Evolutionary conservation across 2,113 vertebrate genomes (phyloP), one percentile per base, ranked within the genome.

Genomic region (Rhinoderma darwinii): DNA sequence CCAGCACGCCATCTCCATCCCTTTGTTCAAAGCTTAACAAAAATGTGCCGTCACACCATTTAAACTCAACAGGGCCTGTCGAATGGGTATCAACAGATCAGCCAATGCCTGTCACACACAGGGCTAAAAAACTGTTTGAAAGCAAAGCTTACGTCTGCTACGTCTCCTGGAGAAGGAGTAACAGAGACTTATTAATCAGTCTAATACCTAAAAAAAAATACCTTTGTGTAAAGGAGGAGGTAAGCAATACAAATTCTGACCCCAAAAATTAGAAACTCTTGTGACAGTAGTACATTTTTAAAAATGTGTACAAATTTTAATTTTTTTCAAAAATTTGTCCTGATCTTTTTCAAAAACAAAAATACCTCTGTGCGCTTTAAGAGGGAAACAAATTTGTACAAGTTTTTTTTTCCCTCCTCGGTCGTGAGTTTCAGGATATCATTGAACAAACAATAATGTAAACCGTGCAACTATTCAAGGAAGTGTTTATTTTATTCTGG

Each of bases 21-120:
- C 95, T 98, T 98, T 98, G 96, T 99, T 98, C 96, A 94, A 95
- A 96, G 97, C 97, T 97, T 97, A 98, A 98, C 97, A 96, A 98
- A 99, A 97, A 97, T 97, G 95, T 95, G 95, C 95, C 95, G 96
- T 97, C 96, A 97, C 97, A 97, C 96, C 95, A 95, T 95, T 97
- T 98, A 97, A 97, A 95, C 96, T 96, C 97, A 97, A 96, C 96
- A 96, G 94, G 92, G 96, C 96, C 96, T 96, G 96, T 97, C 96
- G 95, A 96, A 97, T 95, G 94, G 96, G 94, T 96, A 96, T 97
- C 97, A 97, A 95, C 96, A 95, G 94, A 94, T 95, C 95, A 95
- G 95, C 94, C 95, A 95, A 92, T 92, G 95, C 93, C 96, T 96
- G 96, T 95, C 94, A 96, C 95, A 95, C 93, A 94, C 94, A 92